phyloP scores from a whole-genome alignment of 1,140 invertebrate genomes.

The Gyrodactylus salaris region DNA sequence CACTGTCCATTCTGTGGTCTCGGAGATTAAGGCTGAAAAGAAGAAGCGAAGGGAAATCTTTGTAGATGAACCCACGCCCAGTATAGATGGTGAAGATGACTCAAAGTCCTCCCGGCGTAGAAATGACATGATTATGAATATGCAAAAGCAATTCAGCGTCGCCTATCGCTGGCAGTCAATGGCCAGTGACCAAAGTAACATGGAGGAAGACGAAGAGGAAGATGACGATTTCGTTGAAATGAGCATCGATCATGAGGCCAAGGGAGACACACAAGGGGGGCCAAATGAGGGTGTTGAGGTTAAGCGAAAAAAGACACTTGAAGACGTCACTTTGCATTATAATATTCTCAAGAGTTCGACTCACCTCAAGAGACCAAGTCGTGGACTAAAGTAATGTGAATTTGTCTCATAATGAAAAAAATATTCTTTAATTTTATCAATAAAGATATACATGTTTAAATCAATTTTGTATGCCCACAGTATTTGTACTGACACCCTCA shows the following conservation, averaged over 20 bases:
- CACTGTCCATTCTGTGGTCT: not conserved
- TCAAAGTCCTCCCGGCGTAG: not conserved
- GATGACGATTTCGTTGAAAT: not conserved
- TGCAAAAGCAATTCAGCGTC: not conserved
- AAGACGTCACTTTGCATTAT: not conserved
- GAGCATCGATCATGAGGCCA: not conserved
- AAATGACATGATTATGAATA: not conserved
- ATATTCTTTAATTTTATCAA: not conserved
- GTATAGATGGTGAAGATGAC: too few species aligned
- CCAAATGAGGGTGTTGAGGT: too few species aligned
- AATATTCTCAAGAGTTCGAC: not conserved
- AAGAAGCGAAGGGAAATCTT: not conserved
- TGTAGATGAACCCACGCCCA: not conserved
- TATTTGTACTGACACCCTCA: not conserved
- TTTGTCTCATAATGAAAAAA: not conserved
- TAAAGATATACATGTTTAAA: not conserved
- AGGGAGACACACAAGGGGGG: too few species aligned
- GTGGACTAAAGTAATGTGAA: not conserved
- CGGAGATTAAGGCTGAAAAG: not conserved
- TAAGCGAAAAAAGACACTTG: not conserved
- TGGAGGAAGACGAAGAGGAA: not conserved
- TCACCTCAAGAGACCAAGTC: not conserved
- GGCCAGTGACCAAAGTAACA: not conserved
- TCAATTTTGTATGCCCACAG: not conserved
- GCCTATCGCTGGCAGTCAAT: not conserved